Evolutionary conservation across 1,140 invertebrate species (phyloP), one percentile per base, ranked within the genome.

Genomic region (Drosophila arawakana): DNA sequence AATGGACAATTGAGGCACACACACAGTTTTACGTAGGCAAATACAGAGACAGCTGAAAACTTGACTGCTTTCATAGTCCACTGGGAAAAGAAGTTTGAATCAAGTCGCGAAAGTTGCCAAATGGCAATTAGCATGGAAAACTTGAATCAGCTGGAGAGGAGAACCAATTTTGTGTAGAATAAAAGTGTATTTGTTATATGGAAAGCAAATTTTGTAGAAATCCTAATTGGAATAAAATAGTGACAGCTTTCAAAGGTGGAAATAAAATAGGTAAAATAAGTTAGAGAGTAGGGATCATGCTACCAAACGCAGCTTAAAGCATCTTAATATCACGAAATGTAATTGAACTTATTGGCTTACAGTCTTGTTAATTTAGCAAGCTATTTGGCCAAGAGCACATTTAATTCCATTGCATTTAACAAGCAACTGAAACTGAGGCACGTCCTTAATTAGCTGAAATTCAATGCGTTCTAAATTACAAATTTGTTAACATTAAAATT

Each of bases 41-140:
- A 30, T 8, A 44, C n/a, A 21, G 10, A 18, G 30, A 54, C 13
- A 15, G 13, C n/a, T 25, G 13, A 43, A 49, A 47, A 30, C 25
- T 37, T 50, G 60, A 68, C 62, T 61, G 43, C 70, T 68, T 58
- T 66, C 30, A 25, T 9, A 34, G 71, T 57, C 71, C 71, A 69
- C 44, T 55, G 61, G 49, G 75, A 82, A 59, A 63, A 57, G 62
- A 86, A 83, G 80, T 86, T 86, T 77, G 66, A 88, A 74, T 62
- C 66, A 80, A 86, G 80, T 89, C 80, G 71, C 67, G 67, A 83
- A 88, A 86, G 72, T 81, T 86, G 78, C 80, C 81, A 86, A 86
- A 88, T 88, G 83, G 76, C 83, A 86, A 88, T 86, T 86, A 88
- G 83, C 83, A 62, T 69, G 58, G 39, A 76, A 30, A 86, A 83